Evolutionary conservation across 2,797 vertebrate genomes (phyloP).

Genomic region (Alfaro cultratus): DNA sequence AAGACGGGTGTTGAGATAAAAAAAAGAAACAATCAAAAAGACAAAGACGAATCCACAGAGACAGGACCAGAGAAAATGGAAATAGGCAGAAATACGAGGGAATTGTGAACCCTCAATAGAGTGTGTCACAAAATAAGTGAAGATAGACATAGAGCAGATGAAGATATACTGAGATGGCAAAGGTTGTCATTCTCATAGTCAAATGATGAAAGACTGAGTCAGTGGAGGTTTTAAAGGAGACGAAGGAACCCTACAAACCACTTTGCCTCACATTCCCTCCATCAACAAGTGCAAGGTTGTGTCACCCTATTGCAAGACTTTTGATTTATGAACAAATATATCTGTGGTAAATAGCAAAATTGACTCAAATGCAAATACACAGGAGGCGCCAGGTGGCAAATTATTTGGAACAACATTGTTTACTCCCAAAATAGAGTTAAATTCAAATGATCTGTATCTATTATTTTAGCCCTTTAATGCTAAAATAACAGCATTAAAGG

Average conservation of each 20-base stretch:
- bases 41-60: constrained; percentile 23
- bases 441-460: neutral
- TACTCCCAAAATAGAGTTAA: neutral
- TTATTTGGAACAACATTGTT: neutral
- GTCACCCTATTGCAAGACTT: neutral
- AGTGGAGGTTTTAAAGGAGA: neutral
- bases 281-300: constrained; percentile 1
- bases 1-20: constrained; percentile 14
- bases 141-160: constrained; percentile 31
- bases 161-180: constrained; percentile 43
- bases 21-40: constrained; percentile 20
- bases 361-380: neutral
- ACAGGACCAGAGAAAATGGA: constrained; percentile 18
- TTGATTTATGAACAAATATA: neutral
- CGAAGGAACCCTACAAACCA: neutral
- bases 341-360: neutral
- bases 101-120: constrained; percentile 7
- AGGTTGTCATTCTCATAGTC: constrained; percentile 56
- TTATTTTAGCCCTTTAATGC: too few relatives aligned
- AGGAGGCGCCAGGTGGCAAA: neutral
- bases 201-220: constrained; percentile 52
- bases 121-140: constrained; percentile 32
- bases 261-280: neutral
- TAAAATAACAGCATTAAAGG: neutral
- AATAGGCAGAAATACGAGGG: constrained; percentile 16